Base-by-base conservation (phyloP, 2,797 vertebrate genomes). In the Mionectes olivaceus region DNA sequence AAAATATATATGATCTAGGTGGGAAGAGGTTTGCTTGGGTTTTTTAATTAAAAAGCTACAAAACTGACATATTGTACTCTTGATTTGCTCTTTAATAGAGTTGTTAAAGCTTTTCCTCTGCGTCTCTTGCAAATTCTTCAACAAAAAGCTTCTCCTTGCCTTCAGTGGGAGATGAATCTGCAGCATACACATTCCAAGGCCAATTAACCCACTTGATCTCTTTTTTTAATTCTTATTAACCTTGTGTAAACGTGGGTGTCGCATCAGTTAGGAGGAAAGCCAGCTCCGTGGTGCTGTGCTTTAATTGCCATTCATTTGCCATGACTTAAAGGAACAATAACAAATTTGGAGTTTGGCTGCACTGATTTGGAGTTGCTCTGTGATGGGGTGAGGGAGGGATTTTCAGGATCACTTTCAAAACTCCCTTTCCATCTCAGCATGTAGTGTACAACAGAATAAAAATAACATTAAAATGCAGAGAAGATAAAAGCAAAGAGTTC, bases 201-300 rank as follows among this genome's bases (percentile, higher is more conserved):
- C 25, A 89, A 33, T 93, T 83, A 82, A 92, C 53, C 63, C 35
- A 28, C 55, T 57, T 76, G 35, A 89, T 89, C 83, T 76, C 10
- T 32, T 78, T 83, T 91, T 37, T 52, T 92, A 55, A 60, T 57
- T 87, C 56, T 37, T 47, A n/a, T 35, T 56, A 87, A 55, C 74
- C 78, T 92, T 6, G 3, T 49, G 32, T 52, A 70, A 50, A 55
- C 2, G 8, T 4, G 2, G 39, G 75, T 71, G 57, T 56, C 28
- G 0, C 53, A 55, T 53, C 76, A 61, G 43, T 25, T 63, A 67
- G 68, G 60, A 73, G 23, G 35, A 52, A 83, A 85, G 60, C 50
- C 67, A 52, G 52, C 39, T 44, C 35, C 15, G 70, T 61, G 46
- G 23, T 28, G 41, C 84, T 67, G 23, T 35, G 28, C 43, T 93